phyloP scores from a whole-genome alignment of 2,113 vertebrate genomes.

The Phyllostomus discolor region DNA sequence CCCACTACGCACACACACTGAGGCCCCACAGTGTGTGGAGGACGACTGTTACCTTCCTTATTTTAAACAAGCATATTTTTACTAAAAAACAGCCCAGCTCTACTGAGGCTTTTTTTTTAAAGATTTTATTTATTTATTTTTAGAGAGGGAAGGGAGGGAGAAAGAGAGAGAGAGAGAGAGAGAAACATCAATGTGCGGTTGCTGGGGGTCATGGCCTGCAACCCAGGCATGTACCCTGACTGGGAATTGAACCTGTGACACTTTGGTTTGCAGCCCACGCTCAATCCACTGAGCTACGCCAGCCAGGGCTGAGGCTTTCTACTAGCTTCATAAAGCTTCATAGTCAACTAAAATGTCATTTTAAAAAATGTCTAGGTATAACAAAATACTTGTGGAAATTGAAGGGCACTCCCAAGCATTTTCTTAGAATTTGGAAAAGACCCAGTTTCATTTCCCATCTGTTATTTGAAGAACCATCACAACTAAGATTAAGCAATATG shows the following conservation, averaged over 20 bases:
- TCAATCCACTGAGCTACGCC: too few species aligned
- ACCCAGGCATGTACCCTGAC: too few species aligned
- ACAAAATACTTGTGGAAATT: background rate
- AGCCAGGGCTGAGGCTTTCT: background rate
- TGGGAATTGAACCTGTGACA: too few species aligned
- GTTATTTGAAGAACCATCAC: background rate
- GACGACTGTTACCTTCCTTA: background rate
- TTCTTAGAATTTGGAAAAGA: conserved; percentile 32
- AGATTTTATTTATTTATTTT: too few species aligned
- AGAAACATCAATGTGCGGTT: too few species aligned
- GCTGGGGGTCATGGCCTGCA: too few species aligned
- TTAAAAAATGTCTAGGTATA: background rate
- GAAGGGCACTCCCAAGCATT: background rate
- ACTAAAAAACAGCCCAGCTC: background rate
- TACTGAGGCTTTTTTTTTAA: background rate
- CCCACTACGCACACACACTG: background rate
- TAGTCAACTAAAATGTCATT: background rate
- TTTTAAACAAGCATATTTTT: background rate
- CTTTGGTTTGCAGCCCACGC: too few species aligned
- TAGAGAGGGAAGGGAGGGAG: too few species aligned
- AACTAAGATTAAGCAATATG: background rate
- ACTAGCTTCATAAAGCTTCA: background rate
- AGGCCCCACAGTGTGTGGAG: background rate
- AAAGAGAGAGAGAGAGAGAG: too few species aligned
- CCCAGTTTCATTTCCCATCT: background rate